Evolutionary conservation across 2,113 vertebrate species (phyloP).

Genomic region (Kobus ellipsiprymnus): DNA sequence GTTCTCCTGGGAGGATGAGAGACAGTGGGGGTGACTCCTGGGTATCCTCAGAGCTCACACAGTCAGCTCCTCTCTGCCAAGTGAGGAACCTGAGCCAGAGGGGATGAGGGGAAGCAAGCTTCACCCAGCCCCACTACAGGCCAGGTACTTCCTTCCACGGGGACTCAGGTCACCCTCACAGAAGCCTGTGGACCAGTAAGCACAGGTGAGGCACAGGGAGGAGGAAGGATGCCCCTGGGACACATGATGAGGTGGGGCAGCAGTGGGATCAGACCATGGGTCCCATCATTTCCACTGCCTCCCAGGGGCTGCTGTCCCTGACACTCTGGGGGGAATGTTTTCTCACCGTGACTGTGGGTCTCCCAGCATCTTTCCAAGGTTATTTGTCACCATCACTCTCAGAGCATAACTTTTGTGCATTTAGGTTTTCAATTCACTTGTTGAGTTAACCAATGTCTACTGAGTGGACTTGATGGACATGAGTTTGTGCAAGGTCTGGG

Average conservation of each 20-base stretch:
- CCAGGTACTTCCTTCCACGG: not conserved
- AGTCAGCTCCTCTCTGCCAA: not conserved
- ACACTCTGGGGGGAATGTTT: not conserved
- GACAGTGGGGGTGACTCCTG: not conserved
- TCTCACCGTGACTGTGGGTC: not conserved
- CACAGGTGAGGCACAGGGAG: not conserved
- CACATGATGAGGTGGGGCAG: not conserved
- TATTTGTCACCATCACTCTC: not conserved
- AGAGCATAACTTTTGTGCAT: not conserved
- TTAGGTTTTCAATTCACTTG: not conserved
- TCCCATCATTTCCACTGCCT: not conserved
- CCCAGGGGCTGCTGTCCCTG: not conserved
- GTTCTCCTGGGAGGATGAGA: constrained; percentile 74
- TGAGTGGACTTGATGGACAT: not conserved
- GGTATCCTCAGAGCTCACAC: not conserved
- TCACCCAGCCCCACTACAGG: not conserved
- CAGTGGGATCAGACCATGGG: not conserved
- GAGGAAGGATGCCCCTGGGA: not conserved
- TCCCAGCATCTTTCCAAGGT: not conserved
- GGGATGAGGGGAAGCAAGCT: not conserved
- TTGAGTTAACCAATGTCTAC: not conserved
- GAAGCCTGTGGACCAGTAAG: rapidly evolving
- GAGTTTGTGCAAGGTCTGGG: not conserved
- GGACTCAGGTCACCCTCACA: not conserved
- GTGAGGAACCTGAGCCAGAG: not conserved